phyloP scores from a whole-genome alignment of 1,140 invertebrate species.

The Euwallacea fornicatus region DNA sequence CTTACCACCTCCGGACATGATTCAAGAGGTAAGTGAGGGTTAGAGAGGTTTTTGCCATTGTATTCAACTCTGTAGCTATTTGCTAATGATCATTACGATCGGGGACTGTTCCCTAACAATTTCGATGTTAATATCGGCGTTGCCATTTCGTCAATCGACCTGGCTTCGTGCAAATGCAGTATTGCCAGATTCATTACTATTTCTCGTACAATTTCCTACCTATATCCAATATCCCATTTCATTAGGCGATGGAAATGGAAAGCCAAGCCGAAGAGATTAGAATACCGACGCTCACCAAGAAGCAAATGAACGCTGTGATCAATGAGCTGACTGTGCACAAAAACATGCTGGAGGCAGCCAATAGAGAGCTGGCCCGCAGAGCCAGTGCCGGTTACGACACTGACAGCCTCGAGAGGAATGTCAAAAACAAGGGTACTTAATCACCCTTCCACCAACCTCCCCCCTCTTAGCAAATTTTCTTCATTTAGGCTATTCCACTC shows the following conservation, averaged over 20 bases:
- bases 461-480: constrained; percentile 2
- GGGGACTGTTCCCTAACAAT: too few species aligned
- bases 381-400: constrained; percentile 67
- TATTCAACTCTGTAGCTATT: background rate
- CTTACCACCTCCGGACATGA: constrained; percentile 58
- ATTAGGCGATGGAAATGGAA: constrained; percentile 57
- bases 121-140: too few species aligned
- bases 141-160: too few species aligned
- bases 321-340: constrained; percentile 56
- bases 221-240: too few species aligned
- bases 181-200: too few species aligned
- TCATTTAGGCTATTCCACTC: constrained; percentile 56
- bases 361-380: constrained; percentile 16
- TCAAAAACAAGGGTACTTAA: constrained; percentile 36
- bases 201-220: background rate
- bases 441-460: background rate
- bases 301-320: constrained; percentile 61
- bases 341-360: constrained; percentile 31
- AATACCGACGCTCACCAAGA: constrained; percentile 57
- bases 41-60: background rate
- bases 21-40: constrained; percentile 55
- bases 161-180: too few species aligned
- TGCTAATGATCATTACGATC: too few species aligned
- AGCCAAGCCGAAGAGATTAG: constrained; percentile 36
- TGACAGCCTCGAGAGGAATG: constrained; percentile 74